Conservation (phyloP, 2,888 invertebrate genomes). For the Athripsodes cinereus region DNA sequence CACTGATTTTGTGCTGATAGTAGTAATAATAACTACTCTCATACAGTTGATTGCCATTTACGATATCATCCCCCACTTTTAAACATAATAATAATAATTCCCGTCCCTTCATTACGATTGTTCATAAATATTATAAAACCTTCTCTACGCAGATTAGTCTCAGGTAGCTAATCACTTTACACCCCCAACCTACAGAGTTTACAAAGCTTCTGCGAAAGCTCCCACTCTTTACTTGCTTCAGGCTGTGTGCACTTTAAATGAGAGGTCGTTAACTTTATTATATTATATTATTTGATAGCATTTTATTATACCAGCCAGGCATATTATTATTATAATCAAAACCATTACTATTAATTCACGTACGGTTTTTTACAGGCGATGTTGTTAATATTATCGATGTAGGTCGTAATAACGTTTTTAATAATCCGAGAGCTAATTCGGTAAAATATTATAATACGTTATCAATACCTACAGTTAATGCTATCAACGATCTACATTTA, state of each 20-base stretch:
- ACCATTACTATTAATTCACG: no score
- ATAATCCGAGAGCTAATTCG: no score
- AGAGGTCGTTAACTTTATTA: background rate
- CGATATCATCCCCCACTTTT: background rate
- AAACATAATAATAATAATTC: slow-evolving; percentile 6
- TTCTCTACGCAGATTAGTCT: slow-evolving; percentile 15
- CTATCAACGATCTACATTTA: no score
- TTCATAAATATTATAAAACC: slow-evolving; percentile 26
- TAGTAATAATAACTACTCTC: background rate
- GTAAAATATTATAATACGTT: no score
- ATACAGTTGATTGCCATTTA: background rate
- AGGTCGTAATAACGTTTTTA: no score
- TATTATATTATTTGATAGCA: background rate
- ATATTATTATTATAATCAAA: no score
- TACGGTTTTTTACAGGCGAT: no score
- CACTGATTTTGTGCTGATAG: no score
- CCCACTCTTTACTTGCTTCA: background rate
- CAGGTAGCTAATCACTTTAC: slow-evolving; percentile 21
- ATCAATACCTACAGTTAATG: no score
- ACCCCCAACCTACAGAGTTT: background rate
- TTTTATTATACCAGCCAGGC: no score
- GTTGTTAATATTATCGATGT: no score
- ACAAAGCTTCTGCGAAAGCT: background rate
- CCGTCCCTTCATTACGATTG: slow-evolving; percentile 22
- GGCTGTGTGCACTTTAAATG: background rate